Percentiles rank a stretch among this genome's conserved stretches.
Conservation (phyloP, 2,797 vertebrate genomes). For the Poecilia wingei region DNA sequence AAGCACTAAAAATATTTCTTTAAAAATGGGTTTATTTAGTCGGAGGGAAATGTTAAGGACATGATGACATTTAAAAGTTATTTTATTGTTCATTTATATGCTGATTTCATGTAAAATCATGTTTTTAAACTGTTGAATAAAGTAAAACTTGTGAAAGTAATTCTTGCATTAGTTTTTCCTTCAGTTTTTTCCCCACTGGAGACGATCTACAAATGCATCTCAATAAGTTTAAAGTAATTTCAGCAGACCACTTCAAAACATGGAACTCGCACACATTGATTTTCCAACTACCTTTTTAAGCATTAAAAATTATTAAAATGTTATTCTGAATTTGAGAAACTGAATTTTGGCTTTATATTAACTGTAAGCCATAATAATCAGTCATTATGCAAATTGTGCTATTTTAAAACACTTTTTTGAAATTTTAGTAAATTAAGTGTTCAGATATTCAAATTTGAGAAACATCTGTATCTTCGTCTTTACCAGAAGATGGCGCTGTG, state of each 20-base stretch:
- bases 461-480: background rate
- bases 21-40: constrained; percentile 45
- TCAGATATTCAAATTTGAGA: background rate
- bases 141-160: constrained; percentile 48
- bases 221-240: background rate
- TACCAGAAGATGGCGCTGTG: constrained; percentile 68
- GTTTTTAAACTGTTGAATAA: constrained; percentile 75
- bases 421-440: background rate
- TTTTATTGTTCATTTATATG: constrained; percentile 71
- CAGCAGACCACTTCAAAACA: background rate
- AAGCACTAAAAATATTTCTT: constrained; percentile 15
- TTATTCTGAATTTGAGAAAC: background rate
- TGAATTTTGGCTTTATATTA: background rate
- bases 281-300: background rate
- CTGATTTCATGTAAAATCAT: constrained; percentile 60
- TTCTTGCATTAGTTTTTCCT: background rate
- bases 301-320: background rate
- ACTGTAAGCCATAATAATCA: background rate
- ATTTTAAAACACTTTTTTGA: background rate
- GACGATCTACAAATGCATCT: background rate
- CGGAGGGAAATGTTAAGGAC: constrained; percentile 22
- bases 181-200: background rate
- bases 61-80: constrained; percentile 48
- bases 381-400: background rate
- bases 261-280: background rate